Percentiles rank a stretch among this genome's conserved stretches.
Evolutionary conservation across 2,797 vertebrate species (phyloP).

Genomic region (Lithobates sylvaticus): DNA sequence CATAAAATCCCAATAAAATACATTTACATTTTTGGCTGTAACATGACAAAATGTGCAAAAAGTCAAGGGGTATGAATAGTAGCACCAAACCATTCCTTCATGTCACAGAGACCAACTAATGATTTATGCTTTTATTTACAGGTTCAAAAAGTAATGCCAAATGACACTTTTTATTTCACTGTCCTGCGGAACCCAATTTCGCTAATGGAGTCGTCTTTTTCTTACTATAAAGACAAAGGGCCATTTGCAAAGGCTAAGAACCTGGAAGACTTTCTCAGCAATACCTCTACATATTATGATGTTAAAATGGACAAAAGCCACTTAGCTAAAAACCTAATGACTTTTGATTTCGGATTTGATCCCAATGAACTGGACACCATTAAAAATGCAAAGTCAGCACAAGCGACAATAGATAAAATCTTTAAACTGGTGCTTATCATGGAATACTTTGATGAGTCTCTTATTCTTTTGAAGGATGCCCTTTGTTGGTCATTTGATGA

Average conservation of each 20-base stretch:
- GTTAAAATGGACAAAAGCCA: conserved; percentile 67
- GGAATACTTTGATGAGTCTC: conserved; percentile 87
- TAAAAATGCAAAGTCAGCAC: conserved; percentile 61
- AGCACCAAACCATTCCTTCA: no score
- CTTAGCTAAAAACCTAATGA: conserved; percentile 82
- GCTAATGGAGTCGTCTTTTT: conserved; percentile 87
- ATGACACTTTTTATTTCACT: conserved; percentile 83
- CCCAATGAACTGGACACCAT: conserved; percentile 67
- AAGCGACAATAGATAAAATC: conserved; percentile 75
- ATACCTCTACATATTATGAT: conserved; percentile 69
- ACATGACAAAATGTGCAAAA: no score
- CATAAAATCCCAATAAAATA: no score
- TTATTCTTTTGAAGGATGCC: conserved; percentile 80
- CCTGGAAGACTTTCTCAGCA: conserved; percentile 78
- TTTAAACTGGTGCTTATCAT: conserved; percentile 83
- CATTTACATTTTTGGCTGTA: no score
- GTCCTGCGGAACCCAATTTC: conserved; percentile 84
- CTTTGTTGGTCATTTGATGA: conserved; percentile 87
- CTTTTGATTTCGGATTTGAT: conserved; percentile 84
- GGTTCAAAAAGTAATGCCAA: conserved; percentile 83
- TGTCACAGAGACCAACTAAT: not conserved
- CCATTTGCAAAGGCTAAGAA: conserved; percentile 72
- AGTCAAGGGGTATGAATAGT: no score
- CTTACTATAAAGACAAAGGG: conserved; percentile 76
- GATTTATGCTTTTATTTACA: conserved; percentile 55